Conservation (phyloP, 2,797 vertebrate species). For the Spatula clypeata region DNA sequence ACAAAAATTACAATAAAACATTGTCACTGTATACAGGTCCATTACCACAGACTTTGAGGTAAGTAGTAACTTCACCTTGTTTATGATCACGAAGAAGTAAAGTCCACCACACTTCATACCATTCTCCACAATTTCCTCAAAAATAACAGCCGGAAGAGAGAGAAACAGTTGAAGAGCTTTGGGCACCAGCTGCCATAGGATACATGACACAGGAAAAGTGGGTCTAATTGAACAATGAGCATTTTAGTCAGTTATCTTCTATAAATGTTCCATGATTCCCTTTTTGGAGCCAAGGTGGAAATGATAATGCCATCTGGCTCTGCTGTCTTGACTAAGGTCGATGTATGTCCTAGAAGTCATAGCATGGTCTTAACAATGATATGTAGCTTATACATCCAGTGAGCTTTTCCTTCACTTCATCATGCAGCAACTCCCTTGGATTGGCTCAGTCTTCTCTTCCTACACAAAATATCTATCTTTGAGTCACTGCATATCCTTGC, state of each 20-base stretch:
- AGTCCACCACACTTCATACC: conserved; percentile 84
- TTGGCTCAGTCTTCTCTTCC: not conserved
- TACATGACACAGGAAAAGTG: not conserved
- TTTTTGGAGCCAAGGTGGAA: not conserved
- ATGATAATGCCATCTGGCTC: not conserved
- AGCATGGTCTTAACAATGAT: not conserved
- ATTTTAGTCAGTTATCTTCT: not conserved
- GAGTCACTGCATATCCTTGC: not conserved
- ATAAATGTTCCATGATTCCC: not conserved
- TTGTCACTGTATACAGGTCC: not conserved
- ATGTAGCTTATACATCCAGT: not conserved
- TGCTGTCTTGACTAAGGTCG: not conserved
- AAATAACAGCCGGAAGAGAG: conserved; percentile 88
- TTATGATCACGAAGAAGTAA: conserved; percentile 87
- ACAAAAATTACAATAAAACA: not conserved
- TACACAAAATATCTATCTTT: not conserved
- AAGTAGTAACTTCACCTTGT: not conserved
- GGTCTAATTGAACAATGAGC: not conserved
- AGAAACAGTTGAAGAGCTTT: conserved; percentile 68
- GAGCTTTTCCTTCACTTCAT: not conserved
- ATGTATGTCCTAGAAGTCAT: not conserved
- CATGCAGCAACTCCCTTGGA: not conserved
- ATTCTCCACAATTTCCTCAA: conserved; percentile 87
- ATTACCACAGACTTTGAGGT: not conserved
- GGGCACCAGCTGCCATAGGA: not conserved